Evolutionary conservation across 2,888 invertebrate species (phyloP).

Genomic region (Reticulitermes lucifugus): DNA sequence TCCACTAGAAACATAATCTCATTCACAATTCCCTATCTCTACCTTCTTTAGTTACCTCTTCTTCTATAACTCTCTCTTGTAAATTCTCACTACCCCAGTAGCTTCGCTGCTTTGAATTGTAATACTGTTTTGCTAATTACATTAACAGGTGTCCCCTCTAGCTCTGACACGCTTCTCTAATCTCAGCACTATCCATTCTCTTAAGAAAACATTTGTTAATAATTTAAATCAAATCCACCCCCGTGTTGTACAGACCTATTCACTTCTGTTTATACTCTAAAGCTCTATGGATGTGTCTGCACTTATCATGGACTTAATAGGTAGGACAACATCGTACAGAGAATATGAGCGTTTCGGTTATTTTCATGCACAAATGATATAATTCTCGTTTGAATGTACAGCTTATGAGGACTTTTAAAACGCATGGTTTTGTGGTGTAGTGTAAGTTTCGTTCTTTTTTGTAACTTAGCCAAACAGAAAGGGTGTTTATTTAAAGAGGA

Average conservation of each 20-base stretch:
- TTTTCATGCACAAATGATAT: not conserved
- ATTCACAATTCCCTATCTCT: not conserved
- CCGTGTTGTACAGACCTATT: not conserved
- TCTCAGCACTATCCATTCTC: not conserved
- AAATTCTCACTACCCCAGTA: slow-evolving; percentile 5
- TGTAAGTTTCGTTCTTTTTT: not conserved
- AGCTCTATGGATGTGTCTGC: no score
- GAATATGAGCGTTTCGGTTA: no score
- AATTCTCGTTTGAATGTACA: not conserved
- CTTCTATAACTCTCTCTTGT: not conserved
- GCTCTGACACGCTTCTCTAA: slow-evolving; percentile 1
- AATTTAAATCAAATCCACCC: slow-evolving; percentile 11
- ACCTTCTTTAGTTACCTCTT: not conserved
- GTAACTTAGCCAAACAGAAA: not conserved
- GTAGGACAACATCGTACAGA: no score
- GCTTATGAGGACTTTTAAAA: not conserved
- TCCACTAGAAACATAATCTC: slow-evolving; percentile 42
- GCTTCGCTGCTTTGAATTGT: slow-evolving; percentile 42
- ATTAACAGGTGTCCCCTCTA: slow-evolving; percentile 46
- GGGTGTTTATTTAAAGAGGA: not conserved
- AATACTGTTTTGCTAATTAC: slow-evolving; percentile 45
- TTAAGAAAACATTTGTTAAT: slow-evolving; percentile 29
- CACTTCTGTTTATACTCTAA: not conserved
- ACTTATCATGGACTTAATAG: no score
- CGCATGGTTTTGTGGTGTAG: not conserved